Base-by-base conservation (phyloP, 2,113 vertebrate species). In the Urocitellus parryii region DNA sequence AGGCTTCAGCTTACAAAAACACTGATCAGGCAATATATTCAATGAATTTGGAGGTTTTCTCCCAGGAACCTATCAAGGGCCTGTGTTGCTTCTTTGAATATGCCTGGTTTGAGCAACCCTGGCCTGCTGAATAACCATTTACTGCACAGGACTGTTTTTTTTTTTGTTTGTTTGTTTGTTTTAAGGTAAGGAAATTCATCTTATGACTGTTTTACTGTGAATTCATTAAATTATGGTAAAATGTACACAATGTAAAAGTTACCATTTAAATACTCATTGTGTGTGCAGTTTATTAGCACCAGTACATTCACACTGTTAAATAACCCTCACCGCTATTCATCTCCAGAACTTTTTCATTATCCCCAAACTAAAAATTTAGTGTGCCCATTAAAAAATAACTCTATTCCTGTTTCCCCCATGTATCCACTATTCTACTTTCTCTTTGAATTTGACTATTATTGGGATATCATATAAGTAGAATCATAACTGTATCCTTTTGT, bases 191-290 rank as follows among this genome's bases (percentile, higher is more conserved):
- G 48, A 78, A 88, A 63, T 82, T 58, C 2, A 25, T 88, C 34
- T 94, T 95, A 63, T 77, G 67, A n/a, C 42, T 88, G 27, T 32
- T 95, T 82, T 87, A 93, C 39, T 90, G 0, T 88, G 24, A 88
- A 24, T 18, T 91, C 84, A 25, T 14, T 32, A 2, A 92, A 77
- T 72, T 72, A 45, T 90, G 39, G 10, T 86, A 86, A 90, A 77
- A 74, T 73, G 34, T n/a, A 56, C n/a, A 24, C 65, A 90, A 85
- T 34, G 42, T 22, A 58, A 79, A 94, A 89, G 8, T 58, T 79
- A 78, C 25, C 22, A 63, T 61, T 88, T 82, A 48, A 76, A 45
- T 11, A 25, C 14, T 76, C 48, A 8, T 45, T 89, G 77, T 63
- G 48, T 56, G 18, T 78, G 53, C 1, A 34, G 56, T 51, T 92